Base-by-base conservation (phyloP, 2,113 vertebrate species). In the Apteryx owenii region DNA sequence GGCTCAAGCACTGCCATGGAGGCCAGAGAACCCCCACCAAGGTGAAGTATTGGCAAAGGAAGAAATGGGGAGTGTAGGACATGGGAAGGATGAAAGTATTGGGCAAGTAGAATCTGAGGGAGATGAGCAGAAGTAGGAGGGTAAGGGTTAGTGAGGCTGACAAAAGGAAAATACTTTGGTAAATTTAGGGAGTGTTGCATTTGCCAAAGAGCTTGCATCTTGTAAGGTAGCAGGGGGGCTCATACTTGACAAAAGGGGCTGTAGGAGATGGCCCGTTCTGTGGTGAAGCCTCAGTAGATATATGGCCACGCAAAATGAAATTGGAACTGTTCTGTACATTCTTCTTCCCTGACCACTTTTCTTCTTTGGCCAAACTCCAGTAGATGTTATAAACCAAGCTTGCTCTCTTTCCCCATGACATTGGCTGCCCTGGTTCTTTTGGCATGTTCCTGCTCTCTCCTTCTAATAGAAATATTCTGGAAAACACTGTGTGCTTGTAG, bases 11-110 rank as follows among this genome's bases (percentile, higher is more conserved):
- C 69, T 58, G 2, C 42, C 82, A 96, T 96, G 95, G 96, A 97
- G 91, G 91, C 50, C 71, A 88, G 91, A 81, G 95, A 96, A n/a
- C 96, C 96, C 33, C 96, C 97, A 20, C 96, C 96, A 10, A 98
- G 97, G 97, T 97, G 93, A 64, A 8, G 33, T 86, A 21, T 26
- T 9, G 51, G 15, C 0, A 1, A 38, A 36, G 33, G 62, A 58
- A 51, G 51, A 11, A 22, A 0, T 5, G 56, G 60, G 42, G 51
- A 6, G 15, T 4, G 6, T 31, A 51, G 68, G 33, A 46, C 5
- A 2, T 3, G 40, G 40, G 12, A n/a, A 69, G 33, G 17, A 25
- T 33, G 33, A 5, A 70, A 10, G 56, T 2, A 8, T 1, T 42
- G 85, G 76, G 71, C 20, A 4, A 4, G 36, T 3, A 33, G 46